phyloP scores from a whole-genome alignment of 2,113 vertebrate genomes.

The Coreoperca whiteheadi region DNA sequence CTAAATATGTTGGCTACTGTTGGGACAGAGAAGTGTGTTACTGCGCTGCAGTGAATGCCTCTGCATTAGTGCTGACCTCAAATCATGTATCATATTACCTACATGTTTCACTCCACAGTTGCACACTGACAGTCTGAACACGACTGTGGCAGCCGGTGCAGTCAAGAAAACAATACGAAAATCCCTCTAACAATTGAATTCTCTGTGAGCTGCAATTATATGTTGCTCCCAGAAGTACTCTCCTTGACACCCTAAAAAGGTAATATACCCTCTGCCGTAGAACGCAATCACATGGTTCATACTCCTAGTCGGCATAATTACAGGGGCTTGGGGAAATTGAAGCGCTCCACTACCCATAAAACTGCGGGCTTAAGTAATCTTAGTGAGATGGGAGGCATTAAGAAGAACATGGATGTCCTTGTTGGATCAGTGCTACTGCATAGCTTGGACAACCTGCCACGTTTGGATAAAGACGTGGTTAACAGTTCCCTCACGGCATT shows the following conservation, averaged over 20 bases:
- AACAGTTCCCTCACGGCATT: constrained; percentile 53
- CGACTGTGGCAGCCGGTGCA: constrained; percentile 51
- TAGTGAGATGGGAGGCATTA: constrained; percentile 61
- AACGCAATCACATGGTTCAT: constrained; percentile 71
- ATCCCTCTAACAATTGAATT: constrained; percentile 72
- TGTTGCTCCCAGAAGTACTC: constrained; percentile 60
- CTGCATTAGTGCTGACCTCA: constrained; percentile 38
- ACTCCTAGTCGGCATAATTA: constrained; percentile 78
- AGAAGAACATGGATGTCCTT: constrained; percentile 61
- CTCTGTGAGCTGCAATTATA: constrained; percentile 71
- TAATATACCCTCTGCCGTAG: constrained; percentile 71
- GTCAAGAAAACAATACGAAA: constrained; percentile 79
- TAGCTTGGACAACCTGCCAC: constrained; percentile 35
- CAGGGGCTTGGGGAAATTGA: constrained; percentile 70
- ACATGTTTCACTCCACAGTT: constrained; percentile 49
- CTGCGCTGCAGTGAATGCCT: constrained; percentile 17
- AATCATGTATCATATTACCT: constrained; percentile 56
- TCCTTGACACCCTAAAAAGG: constrained; percentile 74
- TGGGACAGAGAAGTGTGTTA: neutral
- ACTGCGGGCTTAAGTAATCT: constrained; percentile 72
- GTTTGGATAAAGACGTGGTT: constrained; percentile 55
- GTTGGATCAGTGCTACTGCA: constrained; percentile 53
- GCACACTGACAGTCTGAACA: constrained; percentile 47
- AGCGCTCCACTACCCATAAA: constrained; percentile 65
- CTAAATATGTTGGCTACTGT: neutral